These are phyloP conservation scores for Dendrolimus kikuchii DNA, from an alignment of 1,140 invertebrate species.

Conservation along the genomic window DNA sequence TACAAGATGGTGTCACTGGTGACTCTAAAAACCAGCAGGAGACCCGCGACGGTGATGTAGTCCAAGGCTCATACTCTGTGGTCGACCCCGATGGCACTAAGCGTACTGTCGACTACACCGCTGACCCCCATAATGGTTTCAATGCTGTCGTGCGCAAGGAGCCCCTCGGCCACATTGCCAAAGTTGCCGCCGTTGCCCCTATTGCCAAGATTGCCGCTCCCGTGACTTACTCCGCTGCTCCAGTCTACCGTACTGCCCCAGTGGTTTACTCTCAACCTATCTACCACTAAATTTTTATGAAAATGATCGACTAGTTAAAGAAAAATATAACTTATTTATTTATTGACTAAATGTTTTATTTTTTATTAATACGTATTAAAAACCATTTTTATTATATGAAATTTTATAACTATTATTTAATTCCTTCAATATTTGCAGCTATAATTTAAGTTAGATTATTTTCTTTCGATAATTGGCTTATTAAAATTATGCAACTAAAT, in stretches of 20 bases:
- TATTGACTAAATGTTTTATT: constrained; percentile 2
- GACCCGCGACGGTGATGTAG: constrained; percentile 73
- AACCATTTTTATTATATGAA: no score
- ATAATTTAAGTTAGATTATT: no score
- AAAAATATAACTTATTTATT: constrained; percentile 3
- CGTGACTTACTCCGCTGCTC: constrained; percentile 48
- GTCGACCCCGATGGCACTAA: constrained; percentile 77
- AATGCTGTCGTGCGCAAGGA: constrained; percentile 62
- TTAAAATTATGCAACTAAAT: no score
- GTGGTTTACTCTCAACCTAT: constrained; percentile 2
- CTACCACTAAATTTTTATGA: neutral
- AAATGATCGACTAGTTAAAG: neutral
- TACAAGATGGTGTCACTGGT: constrained; percentile 76
- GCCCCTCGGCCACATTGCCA: constrained; percentile 23
- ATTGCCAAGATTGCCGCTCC: constrained; percentile 25
- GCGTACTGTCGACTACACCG: constrained; percentile 77
- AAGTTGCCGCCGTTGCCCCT: constrained; percentile 24
- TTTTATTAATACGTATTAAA: neutral
- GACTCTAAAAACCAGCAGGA: constrained; percentile 79
- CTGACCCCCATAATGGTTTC: constrained; percentile 69
- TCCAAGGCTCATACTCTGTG: constrained; percentile 75
- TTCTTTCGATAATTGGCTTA: no score
- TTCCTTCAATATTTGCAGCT: no score
- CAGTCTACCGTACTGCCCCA: constrained; percentile 17
- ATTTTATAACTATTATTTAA: no score